Conservation (phyloP, 1,140 invertebrate genomes). For the Paramacrobiotus metropolitanus region DNA sequence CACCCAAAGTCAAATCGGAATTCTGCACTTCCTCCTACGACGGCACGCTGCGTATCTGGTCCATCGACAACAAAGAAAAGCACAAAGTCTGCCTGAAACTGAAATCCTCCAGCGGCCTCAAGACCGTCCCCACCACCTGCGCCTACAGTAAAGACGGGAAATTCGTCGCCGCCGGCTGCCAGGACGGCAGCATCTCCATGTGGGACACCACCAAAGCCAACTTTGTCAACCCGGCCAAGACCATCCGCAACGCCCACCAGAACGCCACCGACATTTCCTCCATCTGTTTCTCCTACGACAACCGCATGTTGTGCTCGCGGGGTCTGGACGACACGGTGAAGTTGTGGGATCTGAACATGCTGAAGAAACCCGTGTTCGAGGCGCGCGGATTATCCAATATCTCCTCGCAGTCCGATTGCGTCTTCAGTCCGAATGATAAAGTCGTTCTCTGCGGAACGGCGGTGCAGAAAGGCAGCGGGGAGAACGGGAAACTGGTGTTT, state of each 20-base stretch:
- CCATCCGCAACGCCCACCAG: constrained; percentile 12
- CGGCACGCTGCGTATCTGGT: constrained; percentile 71
- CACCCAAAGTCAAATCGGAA: constrained; percentile 67
- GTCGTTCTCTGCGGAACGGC: constrained; percentile 71
- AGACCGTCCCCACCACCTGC: constrained; percentile 62
- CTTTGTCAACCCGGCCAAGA: background rate
- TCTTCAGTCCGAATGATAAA: constrained; percentile 77
- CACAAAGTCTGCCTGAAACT: constrained; percentile 73
- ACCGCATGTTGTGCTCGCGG: constrained; percentile 48
- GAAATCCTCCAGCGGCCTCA: constrained; percentile 57
- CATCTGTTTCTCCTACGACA: constrained; percentile 66
- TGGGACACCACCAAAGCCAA: constrained; percentile 44
- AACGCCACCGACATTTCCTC: constrained; percentile 56
- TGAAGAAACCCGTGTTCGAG: constrained; percentile 48
- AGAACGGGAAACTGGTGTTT: constrained; percentile 54
- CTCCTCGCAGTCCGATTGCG: constrained; percentile 66
- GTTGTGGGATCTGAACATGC: constrained; percentile 68
- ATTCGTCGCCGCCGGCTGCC: constrained; percentile 63
- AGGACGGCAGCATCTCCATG: constrained; percentile 87
- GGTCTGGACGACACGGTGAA: constrained; percentile 80
- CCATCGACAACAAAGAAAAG: constrained; percentile 38
- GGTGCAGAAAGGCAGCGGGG: constrained; percentile 37
- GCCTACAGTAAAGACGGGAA: constrained; percentile 63
- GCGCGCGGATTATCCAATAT: constrained; percentile 48
- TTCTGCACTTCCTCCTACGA: constrained; percentile 85